Percentiles rank a stretch among this genome's conserved stretches.
Evolutionary conservation across 2,113 vertebrate species (phyloP).

Genomic region (Caloenas nicobarica): DNA sequence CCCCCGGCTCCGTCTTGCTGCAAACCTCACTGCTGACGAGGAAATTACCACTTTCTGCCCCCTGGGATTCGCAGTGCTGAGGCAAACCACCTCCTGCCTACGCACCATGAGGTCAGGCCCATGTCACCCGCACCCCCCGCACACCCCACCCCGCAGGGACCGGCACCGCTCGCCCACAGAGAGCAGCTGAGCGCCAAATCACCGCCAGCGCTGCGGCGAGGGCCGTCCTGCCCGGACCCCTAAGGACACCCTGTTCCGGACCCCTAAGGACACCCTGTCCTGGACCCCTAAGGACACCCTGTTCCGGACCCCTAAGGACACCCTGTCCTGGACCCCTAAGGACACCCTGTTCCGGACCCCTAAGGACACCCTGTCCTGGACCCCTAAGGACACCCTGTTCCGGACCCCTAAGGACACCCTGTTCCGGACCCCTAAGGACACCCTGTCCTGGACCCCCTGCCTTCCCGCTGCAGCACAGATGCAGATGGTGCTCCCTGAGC

Average conservation of each 20-base stretch:
- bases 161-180: rapidly evolving
- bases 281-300: background rate
- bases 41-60: background rate
- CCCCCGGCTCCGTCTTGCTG: background rate
- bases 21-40: background rate
- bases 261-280: too few relatives aligned
- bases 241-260: too few relatives aligned
- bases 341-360: too few relatives aligned
- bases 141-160: background rate
- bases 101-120: background rate
- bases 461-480: background rate
- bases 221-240: background rate
- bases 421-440: too few relatives aligned
- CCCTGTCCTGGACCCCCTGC: background rate
- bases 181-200: background rate
- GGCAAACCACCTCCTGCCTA: background rate
- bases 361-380: too few relatives aligned
- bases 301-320: too few relatives aligned
- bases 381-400: background rate
- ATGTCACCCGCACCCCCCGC: background rate
- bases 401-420: too few relatives aligned
- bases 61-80: background rate
- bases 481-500: background rate
- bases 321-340: background rate
- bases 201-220: rapidly evolving